Base-by-base conservation (phyloP, 1,140 invertebrate genomes). In the Polypedilum vanderplanki region DNA sequence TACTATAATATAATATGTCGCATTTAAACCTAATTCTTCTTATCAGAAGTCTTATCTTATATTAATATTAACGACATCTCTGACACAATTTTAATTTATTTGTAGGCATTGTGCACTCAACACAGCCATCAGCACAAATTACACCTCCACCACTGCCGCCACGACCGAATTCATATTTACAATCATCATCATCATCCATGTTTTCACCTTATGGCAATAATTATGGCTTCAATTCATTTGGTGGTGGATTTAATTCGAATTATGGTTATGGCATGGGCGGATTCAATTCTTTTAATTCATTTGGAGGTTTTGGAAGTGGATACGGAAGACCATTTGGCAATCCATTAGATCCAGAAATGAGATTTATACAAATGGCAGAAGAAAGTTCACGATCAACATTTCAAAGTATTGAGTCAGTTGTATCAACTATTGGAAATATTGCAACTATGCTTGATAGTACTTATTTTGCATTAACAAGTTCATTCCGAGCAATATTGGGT, bases 361-460 rank as follows among this genome's bases (percentile, higher is more conserved):
- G 90, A 73, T 93, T 96, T 82, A 88, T 93, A 75, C 91, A 93
- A 80, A 87, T 93, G 78, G 94, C 94, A 8, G 94, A 97, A 85
- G 94, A 97, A 79, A 95, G 90, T 79, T 94, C 95, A 0, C 85
- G 95, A 74, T 90, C 91, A 75, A 93, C 96, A 17, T 98, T 99
- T 84, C 91, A 97, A 79, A 96, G 93, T 15, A 94, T 99, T 78
- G 95, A 98, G 84, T 92, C 93, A 76, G 86, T 98, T 76, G 93
- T 98, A 0, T 88, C 91, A 76, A 94, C 96, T 18, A 94, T 98
- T 80, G 90, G 91, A 24, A 96, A 96, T 73, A 88, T 99, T 9
- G 94, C 95, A 22, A 95, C 97, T 87, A 97, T 99, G 93, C 83
- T 98, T 40, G 97, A 98, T 80, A 98, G 95, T 15, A 98, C 96